Base-by-base conservation (phyloP, 2,888 invertebrate genomes). In the Drosophila leonis region DNA sequence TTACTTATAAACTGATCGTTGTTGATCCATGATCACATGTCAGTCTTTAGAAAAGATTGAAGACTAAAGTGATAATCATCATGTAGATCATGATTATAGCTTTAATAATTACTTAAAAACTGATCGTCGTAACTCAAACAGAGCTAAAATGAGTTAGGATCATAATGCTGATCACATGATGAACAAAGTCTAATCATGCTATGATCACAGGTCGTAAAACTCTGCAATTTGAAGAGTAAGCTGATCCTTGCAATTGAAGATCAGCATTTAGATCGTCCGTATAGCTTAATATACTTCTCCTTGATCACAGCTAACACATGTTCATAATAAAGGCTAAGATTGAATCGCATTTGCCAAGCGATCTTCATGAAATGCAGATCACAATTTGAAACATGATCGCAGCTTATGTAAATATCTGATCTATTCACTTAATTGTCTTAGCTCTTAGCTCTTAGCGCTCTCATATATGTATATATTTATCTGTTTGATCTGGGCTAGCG, bases 401-500 rank as follows among this genome's bases (percentile, higher is more conserved):
- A 13, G 24, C 2, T 10, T 13, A 51, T 51, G 35, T 9, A 6
- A 51, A 35, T 35, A 27, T 48, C 48, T 54, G 52, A 66, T 70
- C 51, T 49, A 33, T 49, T 33, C 61, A 44, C 44, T 20, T 51
- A 56, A 56, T 57, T 57, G 68, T 33, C 18, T 20, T 31, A 29
- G 12, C 41, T 24, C 33, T 4, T 24, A 3, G 46, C 27, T 65
- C 24, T 4, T 24, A 3, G 46, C 27, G 61, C 24, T 24, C 24
- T 24, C 24, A n/a, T 39, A 27, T 18, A 27, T 15, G 4, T 51
- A 15, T 24, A 13, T 12, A 37, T 12, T n/a, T 64, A 55, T 61
- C 60, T 44, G 27, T 51, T 15, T 48, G 51, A 68, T 52, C 57
- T 65, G 48, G 48, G 20, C 37, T 39, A 60, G 24, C 65, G 79